phyloP scores from a whole-genome alignment of 2,113 vertebrate genomes.

The Carassius gibelio region DNA sequence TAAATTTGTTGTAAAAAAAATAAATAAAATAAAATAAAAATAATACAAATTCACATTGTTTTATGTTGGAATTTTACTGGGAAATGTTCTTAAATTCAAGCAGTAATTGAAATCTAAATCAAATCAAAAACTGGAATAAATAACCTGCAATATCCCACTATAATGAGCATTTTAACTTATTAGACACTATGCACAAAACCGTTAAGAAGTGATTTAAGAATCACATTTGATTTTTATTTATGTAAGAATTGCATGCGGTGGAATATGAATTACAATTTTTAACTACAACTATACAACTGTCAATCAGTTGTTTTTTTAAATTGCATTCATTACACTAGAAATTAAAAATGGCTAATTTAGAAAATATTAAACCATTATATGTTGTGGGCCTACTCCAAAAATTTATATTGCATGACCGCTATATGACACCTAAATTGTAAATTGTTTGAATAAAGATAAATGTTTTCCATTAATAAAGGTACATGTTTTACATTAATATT shows the following conservation, averaged over 20 bases:
- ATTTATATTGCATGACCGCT: background rate
- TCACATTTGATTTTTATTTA: background rate
- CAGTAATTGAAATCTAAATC: no score
- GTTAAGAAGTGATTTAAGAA: background rate
- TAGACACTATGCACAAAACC: background rate
- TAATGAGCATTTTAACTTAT: background rate
- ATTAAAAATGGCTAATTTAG: background rate
- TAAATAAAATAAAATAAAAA: no score
- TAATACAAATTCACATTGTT: background rate
- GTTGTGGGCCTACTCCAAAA: background rate
- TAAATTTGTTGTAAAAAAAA: background rate
- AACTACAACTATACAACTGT: background rate
- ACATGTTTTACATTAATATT: background rate
- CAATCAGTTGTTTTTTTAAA: no score
- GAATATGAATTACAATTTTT: background rate
- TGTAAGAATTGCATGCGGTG: background rate
- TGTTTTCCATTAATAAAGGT: background rate
- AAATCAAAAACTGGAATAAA: background rate
- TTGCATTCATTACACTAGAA: background rate
- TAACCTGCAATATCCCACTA: background rate
- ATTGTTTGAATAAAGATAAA: background rate
- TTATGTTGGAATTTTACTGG: background rate
- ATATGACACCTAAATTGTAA: constrained; percentile 1
- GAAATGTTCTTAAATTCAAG: background rate
- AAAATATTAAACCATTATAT: background rate